These are phyloP conservation scores for Pelodytes ibericus DNA, from an alignment of 2,797 vertebrate species.

Conservation along the genomic window DNA sequence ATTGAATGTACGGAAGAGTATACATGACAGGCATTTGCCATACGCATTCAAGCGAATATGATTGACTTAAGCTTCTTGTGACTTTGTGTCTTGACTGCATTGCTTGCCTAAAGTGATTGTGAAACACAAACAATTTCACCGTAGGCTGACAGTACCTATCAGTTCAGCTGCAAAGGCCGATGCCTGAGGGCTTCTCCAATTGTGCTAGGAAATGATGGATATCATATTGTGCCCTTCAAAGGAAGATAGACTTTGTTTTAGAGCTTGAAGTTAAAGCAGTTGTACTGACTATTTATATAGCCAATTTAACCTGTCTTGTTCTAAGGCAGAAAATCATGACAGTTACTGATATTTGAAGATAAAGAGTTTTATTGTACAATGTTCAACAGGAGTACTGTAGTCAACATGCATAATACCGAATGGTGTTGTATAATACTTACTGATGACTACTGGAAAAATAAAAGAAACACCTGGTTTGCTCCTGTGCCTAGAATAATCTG, in stretches of 20 bases:
- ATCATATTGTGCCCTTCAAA: slow-evolving; percentile 26
- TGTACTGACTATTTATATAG: slow-evolving; percentile 2
- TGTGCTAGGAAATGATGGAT: slow-evolving; percentile 35
- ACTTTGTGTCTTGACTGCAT: slow-evolving; percentile 7
- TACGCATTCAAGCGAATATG: background rate
- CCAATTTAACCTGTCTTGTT: background rate
- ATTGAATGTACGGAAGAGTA: background rate
- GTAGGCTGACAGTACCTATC: slow-evolving; percentile 32
- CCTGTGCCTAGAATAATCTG: too few species aligned
- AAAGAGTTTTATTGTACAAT: too few species aligned
- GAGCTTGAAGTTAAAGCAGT: slow-evolving; percentile 15
- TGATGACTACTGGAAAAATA: too few species aligned
- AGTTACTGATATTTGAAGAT: background rate
- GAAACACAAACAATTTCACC: slow-evolving; percentile 41
- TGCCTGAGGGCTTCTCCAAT: slow-evolving; percentile 31
- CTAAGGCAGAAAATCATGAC: background rate
- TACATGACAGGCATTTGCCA: background rate
- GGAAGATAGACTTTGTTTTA: slow-evolving; percentile 25
- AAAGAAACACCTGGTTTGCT: too few species aligned
- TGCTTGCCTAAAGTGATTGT: slow-evolving; percentile 14
- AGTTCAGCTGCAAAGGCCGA: slow-evolving; percentile 31
- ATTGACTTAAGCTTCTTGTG: slow-evolving; percentile 12
- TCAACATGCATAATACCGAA: too few species aligned
- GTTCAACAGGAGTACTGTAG: too few species aligned
- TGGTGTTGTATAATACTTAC: too few species aligned